A percentile compares a stretch with the other conserved stretches of the same genome.
Conservation (phyloP, 2,797 vertebrate genomes). For the Lerista edwardsae region DNA sequence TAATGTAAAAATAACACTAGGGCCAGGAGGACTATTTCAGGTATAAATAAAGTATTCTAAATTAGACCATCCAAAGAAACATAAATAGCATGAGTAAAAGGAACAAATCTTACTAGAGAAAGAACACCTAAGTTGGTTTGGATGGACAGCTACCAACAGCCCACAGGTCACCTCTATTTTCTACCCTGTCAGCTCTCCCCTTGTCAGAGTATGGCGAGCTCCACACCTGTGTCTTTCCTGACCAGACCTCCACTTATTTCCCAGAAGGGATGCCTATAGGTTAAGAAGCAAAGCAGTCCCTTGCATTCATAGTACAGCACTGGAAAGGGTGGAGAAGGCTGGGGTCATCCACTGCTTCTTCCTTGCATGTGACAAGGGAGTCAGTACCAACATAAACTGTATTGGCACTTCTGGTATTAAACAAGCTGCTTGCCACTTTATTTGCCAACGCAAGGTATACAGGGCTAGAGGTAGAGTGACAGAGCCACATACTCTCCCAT, state of each 20-base stretch:
- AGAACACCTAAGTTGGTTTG: too few species aligned
- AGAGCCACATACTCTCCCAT: too few species aligned
- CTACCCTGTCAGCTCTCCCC: background rate
- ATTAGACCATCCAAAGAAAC: too few species aligned
- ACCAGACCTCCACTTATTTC: background rate
- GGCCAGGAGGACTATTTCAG: background rate
- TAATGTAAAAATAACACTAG: background rate
- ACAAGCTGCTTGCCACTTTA: background rate
- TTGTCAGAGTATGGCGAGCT: background rate
- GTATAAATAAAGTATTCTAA: background rate
- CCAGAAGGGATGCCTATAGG: background rate
- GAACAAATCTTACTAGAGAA: background rate
- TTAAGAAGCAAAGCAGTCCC: background rate
- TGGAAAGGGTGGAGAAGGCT: too few species aligned
- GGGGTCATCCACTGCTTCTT: background rate
- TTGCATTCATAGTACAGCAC: background rate
- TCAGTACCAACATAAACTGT: background rate
- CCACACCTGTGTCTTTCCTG: too few species aligned
- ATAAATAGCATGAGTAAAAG: background rate
- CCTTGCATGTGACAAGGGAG: background rate
- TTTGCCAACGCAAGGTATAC: background rate
- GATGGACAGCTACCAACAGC: background rate
- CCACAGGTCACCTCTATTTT: background rate
- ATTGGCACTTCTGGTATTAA: background rate
- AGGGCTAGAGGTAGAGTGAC: background rate